Evolutionary conservation across 2,113 vertebrate species (phyloP).

Genomic region (Lophura nycthemera): DNA sequence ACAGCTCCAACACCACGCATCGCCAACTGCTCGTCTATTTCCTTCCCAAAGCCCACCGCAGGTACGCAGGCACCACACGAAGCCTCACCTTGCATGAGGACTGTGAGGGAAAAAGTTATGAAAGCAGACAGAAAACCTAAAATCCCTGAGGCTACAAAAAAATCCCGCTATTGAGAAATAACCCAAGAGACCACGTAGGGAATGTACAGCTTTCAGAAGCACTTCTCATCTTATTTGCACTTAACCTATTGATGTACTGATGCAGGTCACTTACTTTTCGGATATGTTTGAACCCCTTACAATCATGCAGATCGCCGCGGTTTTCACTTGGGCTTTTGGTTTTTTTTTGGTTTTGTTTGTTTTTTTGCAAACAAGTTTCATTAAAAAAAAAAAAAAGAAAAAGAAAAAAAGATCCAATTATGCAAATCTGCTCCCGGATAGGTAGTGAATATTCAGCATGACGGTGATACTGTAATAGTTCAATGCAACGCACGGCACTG

Average conservation of each 20-base stretch:
- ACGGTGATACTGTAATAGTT: conserved; percentile 90
- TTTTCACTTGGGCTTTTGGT: conserved; percentile 74
- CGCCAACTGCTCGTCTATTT: conserved; percentile 82
- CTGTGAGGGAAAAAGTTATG: conserved; percentile 78
- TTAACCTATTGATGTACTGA: conserved; percentile 83
- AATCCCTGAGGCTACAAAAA: conserved; percentile 84
- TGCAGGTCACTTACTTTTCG: conserved; percentile 83
- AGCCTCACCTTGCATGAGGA: conserved; percentile 84
- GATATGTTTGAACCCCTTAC: conserved; percentile 78
- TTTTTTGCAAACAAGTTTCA: conserved; percentile 89
- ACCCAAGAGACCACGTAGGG: conserved; percentile 87
- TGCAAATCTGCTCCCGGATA: conserved; percentile 91
- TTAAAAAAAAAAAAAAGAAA: conserved; percentile 74
- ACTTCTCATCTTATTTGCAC: conserved; percentile 88
- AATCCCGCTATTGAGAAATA: conserved; percentile 87
- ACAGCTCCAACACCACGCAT: conserved; percentile 58
- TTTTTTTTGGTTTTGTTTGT: conserved; percentile 55
- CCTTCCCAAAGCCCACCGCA: conserved; percentile 76
- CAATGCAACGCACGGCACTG: conserved; percentile 86
- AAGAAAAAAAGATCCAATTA: conserved; percentile 86
- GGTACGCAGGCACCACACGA: conserved; percentile 74
- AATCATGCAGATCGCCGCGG: conserved; percentile 79
- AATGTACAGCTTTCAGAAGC: conserved; percentile 88
- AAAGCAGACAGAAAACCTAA: conserved; percentile 84
- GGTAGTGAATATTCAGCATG: conserved; percentile 89